Conservation (phyloP, 2,797 vertebrate species). For the Trichosurus vulpecula region DNA sequence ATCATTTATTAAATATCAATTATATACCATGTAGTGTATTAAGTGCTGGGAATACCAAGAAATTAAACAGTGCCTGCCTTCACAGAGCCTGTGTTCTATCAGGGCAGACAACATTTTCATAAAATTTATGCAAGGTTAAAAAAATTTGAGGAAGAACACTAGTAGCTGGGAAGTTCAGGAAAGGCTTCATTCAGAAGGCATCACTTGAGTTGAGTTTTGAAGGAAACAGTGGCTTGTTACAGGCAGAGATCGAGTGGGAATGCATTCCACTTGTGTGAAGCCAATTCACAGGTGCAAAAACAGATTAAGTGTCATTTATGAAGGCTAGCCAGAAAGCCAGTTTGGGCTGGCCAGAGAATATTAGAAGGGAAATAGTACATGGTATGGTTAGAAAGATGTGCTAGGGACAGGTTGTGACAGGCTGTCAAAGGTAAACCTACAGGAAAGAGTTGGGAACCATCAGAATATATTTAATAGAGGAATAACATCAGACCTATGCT, state of each 20-base stretch:
- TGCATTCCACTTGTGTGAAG: not conserved
- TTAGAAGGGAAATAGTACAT: not conserved
- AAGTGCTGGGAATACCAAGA: not conserved
- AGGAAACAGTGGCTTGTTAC: not conserved
- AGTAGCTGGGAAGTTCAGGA: not conserved
- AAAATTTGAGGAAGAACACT: not conserved
- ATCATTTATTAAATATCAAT: not conserved
- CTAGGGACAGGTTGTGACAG: not conserved
- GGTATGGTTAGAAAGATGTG: not conserved
- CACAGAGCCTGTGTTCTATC: not conserved
- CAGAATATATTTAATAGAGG: not conserved
- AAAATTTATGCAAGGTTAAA: not conserved
- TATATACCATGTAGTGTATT: not conserved
- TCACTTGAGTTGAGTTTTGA: not conserved
- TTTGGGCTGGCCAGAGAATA: not conserved
- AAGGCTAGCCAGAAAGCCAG: not conserved
- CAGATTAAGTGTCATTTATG: not conserved
- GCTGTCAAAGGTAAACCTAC: not conserved
- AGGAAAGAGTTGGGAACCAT: not conserved
- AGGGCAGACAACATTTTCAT: not conserved
- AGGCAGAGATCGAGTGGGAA: not conserved
- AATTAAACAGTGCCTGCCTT: not conserved
- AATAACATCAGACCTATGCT: not conserved
- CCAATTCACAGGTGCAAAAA: not conserved
- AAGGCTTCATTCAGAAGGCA: not conserved